Evolutionary conservation across 2,113 vertebrate genomes (phyloP).

Genomic region (Rhinopomastus cyanomelas): DNA sequence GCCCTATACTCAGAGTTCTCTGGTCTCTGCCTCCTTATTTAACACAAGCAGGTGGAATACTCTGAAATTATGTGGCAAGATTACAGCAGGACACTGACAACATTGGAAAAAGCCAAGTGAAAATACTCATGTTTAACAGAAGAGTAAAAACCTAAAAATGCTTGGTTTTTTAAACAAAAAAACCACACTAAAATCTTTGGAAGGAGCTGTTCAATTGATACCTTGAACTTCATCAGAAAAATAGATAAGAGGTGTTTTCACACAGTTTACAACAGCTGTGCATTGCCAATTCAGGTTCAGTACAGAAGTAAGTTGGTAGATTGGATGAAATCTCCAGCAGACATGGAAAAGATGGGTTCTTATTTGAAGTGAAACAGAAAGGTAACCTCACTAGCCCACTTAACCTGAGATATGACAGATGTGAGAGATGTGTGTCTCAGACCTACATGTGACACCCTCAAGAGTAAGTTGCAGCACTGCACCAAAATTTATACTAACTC

Average conservation of each 20-base stretch:
- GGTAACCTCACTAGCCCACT: neutral
- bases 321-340: neutral
- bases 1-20: neutral
- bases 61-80: neutral
- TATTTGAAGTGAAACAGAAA: neutral
- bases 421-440: fast-evolving
- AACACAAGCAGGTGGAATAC: neutral
- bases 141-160: neutral
- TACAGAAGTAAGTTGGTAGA: neutral
- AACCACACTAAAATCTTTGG: neutral
- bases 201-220: neutral
- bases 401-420: neutral
- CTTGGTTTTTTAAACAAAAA: neutral
- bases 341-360: neutral
- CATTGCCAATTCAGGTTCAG: neutral
- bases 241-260: neutral
- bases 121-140: neutral
- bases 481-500: neutral
- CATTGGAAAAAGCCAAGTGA: neutral
- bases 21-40: neutral
- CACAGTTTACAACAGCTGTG: neutral
- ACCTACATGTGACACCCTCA: neutral
- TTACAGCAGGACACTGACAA: neutral
- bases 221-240: neutral
- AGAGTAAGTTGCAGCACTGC: neutral